Conservation (phyloP, 2,888 invertebrate genomes). For the Anarsia innoxiella region DNA sequence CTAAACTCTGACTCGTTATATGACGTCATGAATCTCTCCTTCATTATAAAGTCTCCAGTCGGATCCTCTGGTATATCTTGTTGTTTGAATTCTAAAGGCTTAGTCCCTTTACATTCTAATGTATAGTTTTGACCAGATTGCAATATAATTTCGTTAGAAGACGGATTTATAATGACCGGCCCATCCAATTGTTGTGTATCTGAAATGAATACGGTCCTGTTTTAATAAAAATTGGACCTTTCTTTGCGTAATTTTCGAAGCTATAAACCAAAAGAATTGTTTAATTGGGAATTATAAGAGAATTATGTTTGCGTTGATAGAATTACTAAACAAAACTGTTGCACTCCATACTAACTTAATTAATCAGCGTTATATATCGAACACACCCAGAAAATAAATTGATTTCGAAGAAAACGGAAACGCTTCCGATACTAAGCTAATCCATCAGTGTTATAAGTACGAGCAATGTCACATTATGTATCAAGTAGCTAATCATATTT, state of each 20-base stretch:
- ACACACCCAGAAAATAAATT: not conserved
- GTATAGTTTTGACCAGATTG: constrained; percentile 57
- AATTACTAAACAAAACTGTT: too few relatives aligned
- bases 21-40: constrained; percentile 23
- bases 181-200: constrained; percentile 46
- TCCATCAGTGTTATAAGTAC: constrained; percentile 29
- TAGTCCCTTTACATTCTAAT: constrained; percentile 47
- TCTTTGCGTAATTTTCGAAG: too few relatives aligned
- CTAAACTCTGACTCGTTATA: constrained; percentile 49
- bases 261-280: too few relatives aligned
- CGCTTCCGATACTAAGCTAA: constrained; percentile 21
- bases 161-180: constrained; percentile 43
- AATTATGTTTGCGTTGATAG: too few relatives aligned
- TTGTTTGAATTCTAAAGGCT: constrained; percentile 43
- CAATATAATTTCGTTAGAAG: constrained; percentile 48
- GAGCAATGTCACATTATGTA: constrained; percentile 22
- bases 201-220: constrained; percentile 36
- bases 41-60: constrained; percentile 30
- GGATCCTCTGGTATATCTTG: constrained; percentile 51
- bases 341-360: too few relatives aligned
- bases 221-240: not conserved
- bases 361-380: too few relatives aligned
- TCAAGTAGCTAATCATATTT: constrained; percentile 37
- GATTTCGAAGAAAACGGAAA: not conserved
- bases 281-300: too few relatives aligned